phyloP scores from a whole-genome alignment of 53 echinoderm and acorn worm species.

The Henricia sp. region DNA sequence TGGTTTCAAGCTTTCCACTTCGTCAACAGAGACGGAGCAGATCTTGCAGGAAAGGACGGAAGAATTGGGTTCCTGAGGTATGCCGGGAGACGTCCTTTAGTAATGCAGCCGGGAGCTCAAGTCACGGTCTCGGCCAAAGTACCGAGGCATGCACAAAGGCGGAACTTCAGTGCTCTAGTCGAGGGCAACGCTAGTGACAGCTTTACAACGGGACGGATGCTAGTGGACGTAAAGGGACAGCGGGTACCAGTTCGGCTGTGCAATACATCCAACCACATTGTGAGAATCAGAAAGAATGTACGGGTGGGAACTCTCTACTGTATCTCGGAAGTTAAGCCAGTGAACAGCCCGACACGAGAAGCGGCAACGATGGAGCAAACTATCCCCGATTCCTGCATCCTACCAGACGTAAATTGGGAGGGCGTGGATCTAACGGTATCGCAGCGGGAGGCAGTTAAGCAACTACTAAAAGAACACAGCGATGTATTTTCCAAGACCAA shows the following conservation, averaged over 20 bases:
- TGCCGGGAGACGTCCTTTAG: background rate
- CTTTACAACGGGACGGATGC: background rate
- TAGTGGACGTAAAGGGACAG: background rate
- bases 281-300: background rate
- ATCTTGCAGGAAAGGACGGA: background rate
- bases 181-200: background rate
- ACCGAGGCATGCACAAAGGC: background rate
- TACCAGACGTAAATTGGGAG: background rate
- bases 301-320: background rate
- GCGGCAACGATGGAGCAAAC: no score
- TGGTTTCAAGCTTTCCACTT: slow-evolving; percentile 38
- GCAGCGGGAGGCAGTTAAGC: background rate
- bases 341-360: no score
- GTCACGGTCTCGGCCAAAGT: background rate
- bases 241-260: background rate
- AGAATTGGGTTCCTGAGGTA: background rate
- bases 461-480: background rate
- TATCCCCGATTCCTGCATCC: background rate
- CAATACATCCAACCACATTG: background rate
- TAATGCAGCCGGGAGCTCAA: slow-evolving; percentile 5
- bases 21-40: slow-evolving; percentile 23
- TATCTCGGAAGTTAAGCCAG: no score
- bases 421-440: background rate
- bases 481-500: slow-evolving; percentile 14
- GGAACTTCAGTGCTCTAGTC: background rate